Base-by-base conservation (phyloP, 1,140 invertebrate genomes). In the Drosophila chauvacae region DNA sequence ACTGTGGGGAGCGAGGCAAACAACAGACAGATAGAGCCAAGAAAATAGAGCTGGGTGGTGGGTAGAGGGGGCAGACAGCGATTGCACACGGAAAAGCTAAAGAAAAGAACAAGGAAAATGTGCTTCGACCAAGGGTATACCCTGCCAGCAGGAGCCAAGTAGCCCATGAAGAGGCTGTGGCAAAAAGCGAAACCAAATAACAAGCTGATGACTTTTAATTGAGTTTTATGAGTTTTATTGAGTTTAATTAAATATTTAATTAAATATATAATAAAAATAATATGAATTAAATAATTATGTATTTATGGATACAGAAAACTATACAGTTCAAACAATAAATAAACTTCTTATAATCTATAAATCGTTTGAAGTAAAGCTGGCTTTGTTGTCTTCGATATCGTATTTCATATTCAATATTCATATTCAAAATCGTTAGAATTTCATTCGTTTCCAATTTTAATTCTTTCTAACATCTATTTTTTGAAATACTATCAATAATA, bases 31-130 rank as follows among this genome's bases (percentile, higher is more conserved):
- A 42, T 28, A 58, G 9, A 5, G 53, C 20, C 7, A 39, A 37
- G 10, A 23, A 56, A 26, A 39, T 56, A 5, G 16, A 58, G 14
- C 2, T 11, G 9, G 1, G 3, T 33, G 30, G 47, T 33, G 30
- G 47, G 9, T 11, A 5, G 9, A 2, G 33, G 11, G 6, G 16
- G n/a, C 1, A 9, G 35, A 2, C 33, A 57, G 55, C 35, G 35
- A 57, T 23, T 13, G 51, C 35, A 57, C 9, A 23, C 3, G 26
- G 20, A 30, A 50, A n/a, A 57, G 18, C 30, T 18, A 55, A 55
- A 23, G 33, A 55, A 55, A 55, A 55, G 18, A 23, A 37, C 18
- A 30, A 18, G 48, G n/a, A n/a, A 51, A 30, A 51, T 20, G 20
- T 39, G 18, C 7, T 2, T 1, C 30, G 13, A 14, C 30, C 30